Evolutionary conservation across 2,888 invertebrate genomes (phyloP).

Genomic region (Parnassius glacialis): DNA sequence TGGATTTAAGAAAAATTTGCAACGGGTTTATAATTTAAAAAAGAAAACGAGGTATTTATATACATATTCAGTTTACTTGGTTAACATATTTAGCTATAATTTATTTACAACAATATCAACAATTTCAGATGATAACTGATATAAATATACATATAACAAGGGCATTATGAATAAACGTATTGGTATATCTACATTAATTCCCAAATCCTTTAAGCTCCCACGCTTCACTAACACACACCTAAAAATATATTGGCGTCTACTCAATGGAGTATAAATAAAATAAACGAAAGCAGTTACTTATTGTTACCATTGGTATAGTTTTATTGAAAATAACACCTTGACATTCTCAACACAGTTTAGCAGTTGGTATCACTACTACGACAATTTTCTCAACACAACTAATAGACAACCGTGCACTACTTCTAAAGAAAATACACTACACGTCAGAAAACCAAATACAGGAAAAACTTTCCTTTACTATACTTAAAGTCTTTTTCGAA

Average conservation of each 20-base stretch:
- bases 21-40: no score
- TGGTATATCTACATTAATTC: constrained; percentile 24
- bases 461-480: no score
- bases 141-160: constrained; percentile 43
- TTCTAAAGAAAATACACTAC: constrained; percentile 14
- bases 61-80: constrained; percentile 47
- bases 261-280: no score
- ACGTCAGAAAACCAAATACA: no score
- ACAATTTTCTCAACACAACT: constrained; percentile 10
- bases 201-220: constrained; percentile 25
- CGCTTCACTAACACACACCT: neutral
- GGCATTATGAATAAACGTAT: constrained; percentile 27
- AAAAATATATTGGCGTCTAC: no score
- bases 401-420: constrained; percentile 20
- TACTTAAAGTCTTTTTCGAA: no score
- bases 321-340: no score
- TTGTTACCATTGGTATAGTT: no score
- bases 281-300: no score
- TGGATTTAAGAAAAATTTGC: no score
- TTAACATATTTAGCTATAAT: constrained; percentile 52
- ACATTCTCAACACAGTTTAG: no score
- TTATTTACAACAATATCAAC: constrained; percentile 74
- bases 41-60: constrained; percentile 30
- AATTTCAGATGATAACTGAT: constrained; percentile 47
- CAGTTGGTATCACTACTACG: neutral